A percentile compares a stretch with the other conserved stretches of the same genome.
These are phyloP conservation scores for Pelodiscus sinensis DNA, from an alignment of 2,113 vertebrate species.

Conservation along the genomic window DNA sequence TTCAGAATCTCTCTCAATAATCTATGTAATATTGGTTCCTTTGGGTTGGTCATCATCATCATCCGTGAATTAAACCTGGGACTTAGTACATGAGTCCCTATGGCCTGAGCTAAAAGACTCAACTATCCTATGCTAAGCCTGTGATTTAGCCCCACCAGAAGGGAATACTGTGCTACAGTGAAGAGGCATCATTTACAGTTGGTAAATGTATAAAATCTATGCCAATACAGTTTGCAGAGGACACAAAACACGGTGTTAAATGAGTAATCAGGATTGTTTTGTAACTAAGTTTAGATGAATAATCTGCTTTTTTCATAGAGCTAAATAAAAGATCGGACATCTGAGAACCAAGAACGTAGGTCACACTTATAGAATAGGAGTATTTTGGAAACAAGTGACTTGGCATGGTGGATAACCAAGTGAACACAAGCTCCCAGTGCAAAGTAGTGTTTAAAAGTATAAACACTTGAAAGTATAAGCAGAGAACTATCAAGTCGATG, in stretches of 20 bases:
- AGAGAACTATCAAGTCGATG: background rate
- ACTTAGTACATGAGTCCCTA: background rate
- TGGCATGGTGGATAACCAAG: background rate
- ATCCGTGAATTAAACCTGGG: background rate
- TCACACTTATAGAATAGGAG: background rate
- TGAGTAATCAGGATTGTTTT: background rate
- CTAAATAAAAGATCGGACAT: background rate
- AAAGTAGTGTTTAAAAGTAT: background rate
- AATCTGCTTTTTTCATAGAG: background rate
- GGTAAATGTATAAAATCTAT: background rate
- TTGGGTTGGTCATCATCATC: background rate
- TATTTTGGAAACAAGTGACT: background rate
- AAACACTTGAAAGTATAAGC: background rate
- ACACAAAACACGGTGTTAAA: background rate
- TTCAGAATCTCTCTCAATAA: background rate
- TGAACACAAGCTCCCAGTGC: background rate
- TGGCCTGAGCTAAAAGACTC: background rate
- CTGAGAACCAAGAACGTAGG: background rate
- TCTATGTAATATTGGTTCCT: background rate
- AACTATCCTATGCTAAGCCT: background rate
- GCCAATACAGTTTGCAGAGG: background rate
- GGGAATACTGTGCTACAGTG: background rate
- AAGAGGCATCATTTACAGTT: background rate
- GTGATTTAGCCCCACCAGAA: background rate
- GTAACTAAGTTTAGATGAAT: background rate